Percentiles rank a stretch among this genome's conserved stretches.
Conservation (phyloP, 2,113 vertebrate genomes). For the Xiphophorus hellerii region DNA sequence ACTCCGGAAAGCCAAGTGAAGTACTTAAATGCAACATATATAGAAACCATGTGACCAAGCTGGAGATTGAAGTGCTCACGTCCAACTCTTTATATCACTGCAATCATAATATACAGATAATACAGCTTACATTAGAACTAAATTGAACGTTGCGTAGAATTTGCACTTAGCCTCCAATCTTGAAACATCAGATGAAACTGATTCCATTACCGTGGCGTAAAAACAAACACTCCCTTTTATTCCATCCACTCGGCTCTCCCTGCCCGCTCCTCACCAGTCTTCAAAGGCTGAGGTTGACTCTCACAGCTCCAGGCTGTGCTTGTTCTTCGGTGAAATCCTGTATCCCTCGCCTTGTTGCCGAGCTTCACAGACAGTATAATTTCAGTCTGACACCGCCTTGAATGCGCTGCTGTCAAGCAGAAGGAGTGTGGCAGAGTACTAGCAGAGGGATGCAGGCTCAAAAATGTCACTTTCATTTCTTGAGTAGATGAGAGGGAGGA, state of each 20-base stretch:
- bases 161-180: slow-evolving; percentile 44
- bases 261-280: slow-evolving; percentile 57
- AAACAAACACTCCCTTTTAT: slow-evolving; percentile 66
- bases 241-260: slow-evolving; percentile 65
- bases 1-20: not conserved
- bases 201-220: slow-evolving; percentile 44
- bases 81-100: not conserved
- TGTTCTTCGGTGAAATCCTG: slow-evolving; percentile 55
- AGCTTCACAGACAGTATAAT: slow-evolving; percentile 79
- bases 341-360: slow-evolving; percentile 74
- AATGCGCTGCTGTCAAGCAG: slow-evolving; percentile 75
- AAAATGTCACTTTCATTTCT: slow-evolving; percentile 79
- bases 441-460: slow-evolving; percentile 75
- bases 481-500: slow-evolving; percentile 48
- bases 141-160: slow-evolving; percentile 27
- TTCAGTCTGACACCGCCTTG: slow-evolving; percentile 77
- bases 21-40: not conserved
- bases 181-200: slow-evolving; percentile 55
- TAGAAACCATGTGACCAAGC: not conserved
- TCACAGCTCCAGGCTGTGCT: slow-evolving; percentile 66
- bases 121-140: slow-evolving; percentile 24
- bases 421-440: slow-evolving; percentile 49
- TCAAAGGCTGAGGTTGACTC: slow-evolving; percentile 70
- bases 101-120: slow-evolving; percentile 5
- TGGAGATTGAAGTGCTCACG: not conserved